These are phyloP conservation scores for Malurus melanocephalus DNA, from an alignment of 2,113 vertebrate genomes.

Conservation along the genomic window DNA sequence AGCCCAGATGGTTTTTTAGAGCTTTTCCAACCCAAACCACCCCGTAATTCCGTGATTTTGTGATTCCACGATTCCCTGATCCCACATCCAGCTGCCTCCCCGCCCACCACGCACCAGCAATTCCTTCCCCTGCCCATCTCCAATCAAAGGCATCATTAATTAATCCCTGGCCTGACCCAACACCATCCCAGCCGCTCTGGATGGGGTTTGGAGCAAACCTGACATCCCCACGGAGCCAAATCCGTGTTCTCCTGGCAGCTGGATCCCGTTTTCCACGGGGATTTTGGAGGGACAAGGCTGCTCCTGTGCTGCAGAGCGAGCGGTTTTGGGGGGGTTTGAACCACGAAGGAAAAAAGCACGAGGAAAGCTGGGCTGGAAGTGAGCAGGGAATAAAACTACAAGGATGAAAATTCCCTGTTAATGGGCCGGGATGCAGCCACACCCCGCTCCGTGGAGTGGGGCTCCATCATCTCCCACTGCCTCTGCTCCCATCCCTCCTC, in stretches of 20 bases:
- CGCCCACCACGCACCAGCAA: fast-evolving
- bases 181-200: background rate
- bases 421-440: background rate
- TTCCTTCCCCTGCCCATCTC: fast-evolving
- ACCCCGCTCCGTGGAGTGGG: background rate
- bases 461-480: background rate
- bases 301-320: background rate
- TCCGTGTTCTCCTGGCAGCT: background rate
- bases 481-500: background rate
- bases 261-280: background rate
- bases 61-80: background rate
- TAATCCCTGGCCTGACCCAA: background rate
- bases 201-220: background rate
- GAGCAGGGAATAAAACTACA: background rate
- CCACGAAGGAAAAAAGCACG: fast-evolving
- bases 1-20: background rate
- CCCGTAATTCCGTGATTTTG: background rate
- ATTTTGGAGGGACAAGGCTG: background rate
- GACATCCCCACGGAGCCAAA: background rate
- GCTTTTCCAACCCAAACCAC: background rate
- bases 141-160: background rate
- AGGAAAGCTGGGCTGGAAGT: background rate
- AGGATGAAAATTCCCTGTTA: background rate
- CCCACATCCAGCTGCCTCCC: background rate
- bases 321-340: fast-evolving